Percentiles rank a stretch among this genome's conserved stretches.
Evolutionary conservation across 2,888 invertebrate genomes (phyloP).

Genomic region (Steinernema hermaphroditum): DNA sequence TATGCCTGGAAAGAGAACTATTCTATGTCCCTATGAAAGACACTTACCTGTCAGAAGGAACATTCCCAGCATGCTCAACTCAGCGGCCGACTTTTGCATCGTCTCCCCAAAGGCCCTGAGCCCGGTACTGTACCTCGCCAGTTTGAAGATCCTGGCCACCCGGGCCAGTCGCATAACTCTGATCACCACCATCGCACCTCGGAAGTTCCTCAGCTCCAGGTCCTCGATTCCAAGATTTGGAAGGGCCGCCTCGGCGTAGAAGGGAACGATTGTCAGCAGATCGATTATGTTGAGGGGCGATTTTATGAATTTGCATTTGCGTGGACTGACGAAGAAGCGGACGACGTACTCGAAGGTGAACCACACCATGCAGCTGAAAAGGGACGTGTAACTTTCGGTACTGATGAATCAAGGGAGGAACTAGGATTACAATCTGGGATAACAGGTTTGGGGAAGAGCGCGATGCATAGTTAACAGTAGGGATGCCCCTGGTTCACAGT

Average conservation of each 20-base stretch:
- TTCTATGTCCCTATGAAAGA: background rate
- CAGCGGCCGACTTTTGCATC: slow-evolving; percentile 63
- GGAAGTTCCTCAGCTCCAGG: slow-evolving; percentile 47
- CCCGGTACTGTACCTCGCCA: slow-evolving; percentile 58
- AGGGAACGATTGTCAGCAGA: slow-evolving; percentile 56
- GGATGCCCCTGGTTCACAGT: no score
- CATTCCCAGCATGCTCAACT: slow-evolving; percentile 64
- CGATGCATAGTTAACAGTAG: no score
- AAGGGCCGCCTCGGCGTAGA: slow-evolving; percentile 45
- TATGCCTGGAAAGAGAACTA: slow-evolving; percentile 48
- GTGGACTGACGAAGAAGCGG: slow-evolving; percentile 57
- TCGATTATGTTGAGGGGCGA: slow-evolving; percentile 64
- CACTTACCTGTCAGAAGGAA: slow-evolving; percentile 58
- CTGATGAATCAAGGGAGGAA: slow-evolving; percentile 5
- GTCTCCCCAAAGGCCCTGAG: slow-evolving; percentile 63
- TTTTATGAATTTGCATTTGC: slow-evolving; percentile 50
- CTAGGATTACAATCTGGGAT: slow-evolving; percentile 19
- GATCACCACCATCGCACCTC: slow-evolving; percentile 63
- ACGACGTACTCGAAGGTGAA: slow-evolving; percentile 61
- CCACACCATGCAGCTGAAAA: slow-evolving; percentile 61
- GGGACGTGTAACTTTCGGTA: background rate
- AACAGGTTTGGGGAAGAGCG: background rate
- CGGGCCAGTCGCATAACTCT: slow-evolving; percentile 60
- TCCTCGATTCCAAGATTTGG: slow-evolving; percentile 46
- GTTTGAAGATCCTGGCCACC: slow-evolving; percentile 63